These are phyloP conservation scores for Machimus rusticus DNA, from an alignment of 2,888 invertebrate species.

Conservation along the genomic window DNA sequence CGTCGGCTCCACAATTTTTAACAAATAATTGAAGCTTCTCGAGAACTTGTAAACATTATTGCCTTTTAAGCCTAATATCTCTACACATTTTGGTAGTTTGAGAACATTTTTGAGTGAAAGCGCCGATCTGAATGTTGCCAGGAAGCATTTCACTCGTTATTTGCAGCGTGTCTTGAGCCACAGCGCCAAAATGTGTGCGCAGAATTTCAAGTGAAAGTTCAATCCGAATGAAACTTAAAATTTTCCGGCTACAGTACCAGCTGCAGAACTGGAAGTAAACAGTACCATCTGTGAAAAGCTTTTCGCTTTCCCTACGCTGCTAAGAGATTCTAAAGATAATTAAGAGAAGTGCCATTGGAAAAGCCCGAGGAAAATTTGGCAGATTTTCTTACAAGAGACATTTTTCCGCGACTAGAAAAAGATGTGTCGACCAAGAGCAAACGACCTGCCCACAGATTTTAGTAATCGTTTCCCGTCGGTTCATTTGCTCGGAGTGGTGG, in stretches of 20 bases:
- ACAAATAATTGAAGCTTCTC: background rate
- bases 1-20: too few relatives aligned
- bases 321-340: background rate
- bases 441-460: constrained; percentile 26
- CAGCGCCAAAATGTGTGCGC: background rate
- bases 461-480: constrained; percentile 42
- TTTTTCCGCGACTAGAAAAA: background rate
- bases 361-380: background rate
- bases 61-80: background rate
- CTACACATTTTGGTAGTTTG: background rate
- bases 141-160: background rate
- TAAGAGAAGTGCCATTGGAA: background rate
- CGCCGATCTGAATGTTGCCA: background rate
- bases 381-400: background rate
- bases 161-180: background rate
- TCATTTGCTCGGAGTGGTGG: constrained; percentile 3
- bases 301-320: background rate
- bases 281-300: background rate
- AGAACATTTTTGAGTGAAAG: background rate
- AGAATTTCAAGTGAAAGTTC: constrained; percentile 2
- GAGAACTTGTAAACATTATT: background rate
- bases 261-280: constrained; percentile 6
- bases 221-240: background rate
- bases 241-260: background rate
- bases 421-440: constrained; percentile 2